phyloP scores from a whole-genome alignment of 2,113 vertebrate genomes.

The Zosterops borbonicus region DNA sequence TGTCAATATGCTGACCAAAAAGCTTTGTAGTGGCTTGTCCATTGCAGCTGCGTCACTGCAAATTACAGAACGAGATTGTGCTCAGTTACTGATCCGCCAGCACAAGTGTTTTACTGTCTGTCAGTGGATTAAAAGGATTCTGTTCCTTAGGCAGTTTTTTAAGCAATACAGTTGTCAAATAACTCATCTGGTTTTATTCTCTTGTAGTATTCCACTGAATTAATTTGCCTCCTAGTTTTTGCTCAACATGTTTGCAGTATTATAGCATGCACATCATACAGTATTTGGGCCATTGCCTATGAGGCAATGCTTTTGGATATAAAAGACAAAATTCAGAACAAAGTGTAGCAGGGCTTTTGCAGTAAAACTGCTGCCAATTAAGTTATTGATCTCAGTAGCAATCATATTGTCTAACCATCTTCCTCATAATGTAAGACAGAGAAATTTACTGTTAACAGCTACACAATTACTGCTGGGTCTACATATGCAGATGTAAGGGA shows the following conservation, averaged over 20 bases:
- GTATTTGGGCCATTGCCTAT: neutral
- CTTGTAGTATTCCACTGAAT: neutral
- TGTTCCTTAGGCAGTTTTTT: conserved; percentile 19
- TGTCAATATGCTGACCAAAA: neutral
- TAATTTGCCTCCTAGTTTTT: neutral
- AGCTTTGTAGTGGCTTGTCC: neutral
- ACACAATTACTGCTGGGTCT: neutral
- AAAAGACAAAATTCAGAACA: neutral
- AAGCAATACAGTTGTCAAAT: neutral
- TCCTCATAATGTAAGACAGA: neutral
- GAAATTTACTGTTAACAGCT: neutral
- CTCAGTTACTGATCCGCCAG: neutral
- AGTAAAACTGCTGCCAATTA: neutral
- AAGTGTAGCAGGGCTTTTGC: neutral
- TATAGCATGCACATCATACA: neutral
- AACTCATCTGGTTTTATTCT: neutral
- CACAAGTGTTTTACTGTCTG: neutral
- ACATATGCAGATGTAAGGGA: neutral
- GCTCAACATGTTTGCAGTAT: neutral
- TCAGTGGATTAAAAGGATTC: neutral
- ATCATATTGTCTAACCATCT: neutral
- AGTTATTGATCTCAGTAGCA: neutral
- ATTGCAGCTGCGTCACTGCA: neutral
- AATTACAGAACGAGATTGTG: neutral
- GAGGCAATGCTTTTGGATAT: neutral